Evolutionary conservation across 2,888 invertebrate genomes (phyloP).

Genomic region (Eupeodes luniger): DNA sequence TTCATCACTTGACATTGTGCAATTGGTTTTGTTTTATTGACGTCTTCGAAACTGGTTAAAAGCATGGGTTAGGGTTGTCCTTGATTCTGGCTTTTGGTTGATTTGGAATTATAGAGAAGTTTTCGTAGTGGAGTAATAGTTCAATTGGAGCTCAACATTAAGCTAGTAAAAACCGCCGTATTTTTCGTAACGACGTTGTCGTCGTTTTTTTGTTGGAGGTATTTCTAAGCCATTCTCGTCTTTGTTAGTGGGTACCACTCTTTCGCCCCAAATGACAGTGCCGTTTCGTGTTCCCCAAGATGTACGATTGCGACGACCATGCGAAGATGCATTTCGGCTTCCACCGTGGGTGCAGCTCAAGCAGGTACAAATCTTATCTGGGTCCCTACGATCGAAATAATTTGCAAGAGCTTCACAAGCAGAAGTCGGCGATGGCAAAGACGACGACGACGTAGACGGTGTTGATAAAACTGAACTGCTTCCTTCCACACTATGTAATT

Average conservation of each 20-base stretch:
- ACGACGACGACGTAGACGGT: background rate
- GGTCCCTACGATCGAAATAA: slow-evolving; percentile 45
- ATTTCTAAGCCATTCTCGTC: slow-evolving; percentile 19
- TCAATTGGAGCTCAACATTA: background rate
- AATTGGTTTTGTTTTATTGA: background rate
- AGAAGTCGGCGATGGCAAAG: slow-evolving; percentile 9
- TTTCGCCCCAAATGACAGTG: slow-evolving; percentile 34
- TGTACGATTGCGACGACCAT: slow-evolving; percentile 56
- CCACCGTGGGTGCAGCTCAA: slow-evolving; percentile 58
- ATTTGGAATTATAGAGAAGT: background rate
- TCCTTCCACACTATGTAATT: slow-evolving; percentile 29
- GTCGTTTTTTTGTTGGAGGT: slow-evolving; percentile 32
- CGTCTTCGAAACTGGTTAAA: background rate
- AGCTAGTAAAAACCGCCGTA: slow-evolving; percentile 13
- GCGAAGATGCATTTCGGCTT: slow-evolving; percentile 37
- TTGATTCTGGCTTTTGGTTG: background rate
- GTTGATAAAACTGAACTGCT: slow-evolving; percentile 36
- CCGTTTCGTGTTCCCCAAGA: slow-evolving; percentile 68
- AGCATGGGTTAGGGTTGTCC: background rate
- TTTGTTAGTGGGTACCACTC: slow-evolving; percentile 22
- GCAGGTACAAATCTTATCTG: slow-evolving; percentile 62
- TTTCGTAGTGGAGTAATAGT: background rate
- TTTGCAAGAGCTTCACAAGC: slow-evolving; percentile 22
- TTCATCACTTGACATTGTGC: slow-evolving; percentile 71
- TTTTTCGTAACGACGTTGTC: slow-evolving; percentile 56